Evolutionary conservation across 2,888 invertebrate species (phyloP).

Genomic region (Ferdinandea cuprea): DNA sequence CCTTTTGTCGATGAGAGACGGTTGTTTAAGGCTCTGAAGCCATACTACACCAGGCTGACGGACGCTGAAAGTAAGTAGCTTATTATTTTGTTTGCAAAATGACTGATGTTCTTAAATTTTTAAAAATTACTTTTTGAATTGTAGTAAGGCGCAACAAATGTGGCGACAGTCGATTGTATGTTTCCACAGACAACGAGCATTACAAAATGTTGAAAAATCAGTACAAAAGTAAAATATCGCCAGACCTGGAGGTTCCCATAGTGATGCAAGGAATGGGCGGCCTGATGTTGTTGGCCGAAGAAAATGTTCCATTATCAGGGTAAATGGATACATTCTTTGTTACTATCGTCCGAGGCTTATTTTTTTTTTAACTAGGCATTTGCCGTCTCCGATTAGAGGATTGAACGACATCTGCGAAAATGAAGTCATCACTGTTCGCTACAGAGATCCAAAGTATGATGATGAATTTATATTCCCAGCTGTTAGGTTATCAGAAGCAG

Average conservation of each 20-base stretch:
- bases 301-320: constrained; percentile 88
- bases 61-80: constrained; percentile 89
- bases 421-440: constrained; percentile 87
- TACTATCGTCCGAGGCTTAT: background rate
- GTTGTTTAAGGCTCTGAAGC: constrained; percentile 91
- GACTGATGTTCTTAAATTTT: background rate
- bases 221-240: constrained; percentile 85
- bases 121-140: constrained; percentile 32
- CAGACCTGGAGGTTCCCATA: constrained; percentile 85
- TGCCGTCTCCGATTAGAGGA: constrained; percentile 89
- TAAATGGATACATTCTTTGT: constrained; percentile 78
- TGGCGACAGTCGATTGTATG: constrained; percentile 95
- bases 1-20: constrained; percentile 98
- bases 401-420: constrained; percentile 86
- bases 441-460: constrained; percentile 90
- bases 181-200: constrained; percentile 88
- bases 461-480: constrained; percentile 92
- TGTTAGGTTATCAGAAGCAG: constrained; percentile 86
- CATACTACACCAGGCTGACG: constrained; percentile 91
- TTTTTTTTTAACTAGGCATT: constrained; percentile 81
- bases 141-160: constrained; percentile 90
- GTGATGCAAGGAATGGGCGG: constrained; percentile 93
- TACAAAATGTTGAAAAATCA: constrained; percentile 89
- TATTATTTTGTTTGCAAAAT: too few species aligned
- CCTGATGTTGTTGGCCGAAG: constrained; percentile 88